Evolutionary conservation across 2,113 vertebrate species (phyloP), one percentile per base, ranked within the genome.

Genomic region (zebrafish (Danio rerio)): DNA sequence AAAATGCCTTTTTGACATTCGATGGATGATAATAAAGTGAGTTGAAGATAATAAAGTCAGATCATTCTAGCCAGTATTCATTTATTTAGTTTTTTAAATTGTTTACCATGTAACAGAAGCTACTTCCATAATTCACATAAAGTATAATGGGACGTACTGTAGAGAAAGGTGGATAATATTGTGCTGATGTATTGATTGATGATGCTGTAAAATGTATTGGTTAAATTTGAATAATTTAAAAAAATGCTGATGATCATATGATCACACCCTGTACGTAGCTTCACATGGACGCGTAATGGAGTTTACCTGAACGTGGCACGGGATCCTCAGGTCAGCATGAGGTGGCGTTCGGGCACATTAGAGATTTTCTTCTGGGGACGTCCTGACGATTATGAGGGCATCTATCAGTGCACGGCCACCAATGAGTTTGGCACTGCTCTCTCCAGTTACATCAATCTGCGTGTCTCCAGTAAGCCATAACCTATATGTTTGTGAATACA

Each of bases 381-480:
- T 61, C 96, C 98, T 0, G 95, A 98, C 4, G 95, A 97, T 70
- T 99, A 99, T 0, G 98, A 99, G 88, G 98, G 97, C 5, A 95
- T 97, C 55, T 99, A 98, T 88, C 98, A 99, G 90, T 99, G 98
- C 87, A 96, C 96, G 0, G 96, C 97, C 71, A 94, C 95, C 20
- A 99, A 99, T 5, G 93, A 95, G 10, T 96, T 91, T 0, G 98
- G 98, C n/a, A 96, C 96, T 0, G 97, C 97, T 0, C 92, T 98
- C 50, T 98, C 97, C 89, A 94, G 95, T 86, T 95, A 96, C 89
- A 99, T 99, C 90, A 90, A 92, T 84, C 94, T 99, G 6, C 95
- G 94, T 78, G 94, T 99, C 1, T 99, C 97, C 73, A 98, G 98
- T 99, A 94, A 95, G 97, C 94, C 80, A 31, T 13, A 52, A 43